Conservation (phyloP, 2,113 vertebrate species). For the Rhabdornis inornatus region DNA sequence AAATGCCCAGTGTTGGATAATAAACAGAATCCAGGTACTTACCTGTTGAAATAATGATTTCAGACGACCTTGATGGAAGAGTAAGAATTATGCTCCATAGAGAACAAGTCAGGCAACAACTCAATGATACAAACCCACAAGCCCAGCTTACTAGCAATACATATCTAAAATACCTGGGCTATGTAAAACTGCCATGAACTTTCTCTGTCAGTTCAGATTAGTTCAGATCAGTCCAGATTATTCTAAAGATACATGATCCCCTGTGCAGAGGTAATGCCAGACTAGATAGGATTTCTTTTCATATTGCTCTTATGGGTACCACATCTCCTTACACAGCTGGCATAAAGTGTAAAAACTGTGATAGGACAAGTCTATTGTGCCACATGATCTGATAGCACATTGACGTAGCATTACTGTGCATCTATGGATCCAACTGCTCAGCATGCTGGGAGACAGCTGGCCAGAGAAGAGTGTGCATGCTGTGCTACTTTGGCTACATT, state of each 20-base stretch:
- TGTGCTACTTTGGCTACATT: neutral
- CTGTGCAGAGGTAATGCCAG: neutral
- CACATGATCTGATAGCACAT: neutral
- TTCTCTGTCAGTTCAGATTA: neutral
- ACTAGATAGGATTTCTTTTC: neutral
- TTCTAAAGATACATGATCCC: neutral
- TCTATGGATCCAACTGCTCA: neutral
- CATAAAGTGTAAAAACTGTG: neutral
- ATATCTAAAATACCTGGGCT: neutral
- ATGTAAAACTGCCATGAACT: neutral
- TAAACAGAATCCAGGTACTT: neutral
- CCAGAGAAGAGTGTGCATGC: neutral
- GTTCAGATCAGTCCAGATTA: neutral
- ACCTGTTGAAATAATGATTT: neutral
- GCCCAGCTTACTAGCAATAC: neutral
- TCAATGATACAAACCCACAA: neutral
- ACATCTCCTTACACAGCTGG: neutral
- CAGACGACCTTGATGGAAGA: neutral
- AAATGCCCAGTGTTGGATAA: neutral
- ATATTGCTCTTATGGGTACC: neutral
- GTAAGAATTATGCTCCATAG: neutral
- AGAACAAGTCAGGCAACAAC: neutral
- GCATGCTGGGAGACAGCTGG: rapidly evolving
- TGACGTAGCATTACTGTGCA: neutral
- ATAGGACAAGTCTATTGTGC: neutral